Base-by-base conservation (phyloP, 1,140 invertebrate species). In the Tribolium castaneum region DNA sequence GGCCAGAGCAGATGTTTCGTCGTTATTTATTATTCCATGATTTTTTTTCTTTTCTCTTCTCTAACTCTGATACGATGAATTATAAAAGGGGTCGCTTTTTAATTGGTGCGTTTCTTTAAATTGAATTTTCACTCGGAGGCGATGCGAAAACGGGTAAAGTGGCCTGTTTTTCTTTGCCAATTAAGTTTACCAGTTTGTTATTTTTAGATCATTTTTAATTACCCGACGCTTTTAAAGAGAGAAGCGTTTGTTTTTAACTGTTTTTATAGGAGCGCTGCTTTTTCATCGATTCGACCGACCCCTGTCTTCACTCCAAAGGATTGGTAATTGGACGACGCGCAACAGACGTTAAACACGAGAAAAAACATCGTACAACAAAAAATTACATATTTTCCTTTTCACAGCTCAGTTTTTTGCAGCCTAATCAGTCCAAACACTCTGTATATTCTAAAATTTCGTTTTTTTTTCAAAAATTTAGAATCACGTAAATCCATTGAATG, bases 161-260 rank as follows among this genome's bases (percentile, higher is more conserved):
- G 66, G 81, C 77, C 80, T 81, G 78, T 82, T 82, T 82, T 81
- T 82, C 82, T 81, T 81, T 75, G 78, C 82, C 82, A 82, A 82
- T 82, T 82, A 82, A 82, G 80, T 82, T 82, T 81, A 76, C 76
- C 80, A 80, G 80, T 81, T 82, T 82, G 82, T 82, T 82, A 81
- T 81, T 82, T 82, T 81, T 82, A 81, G 82, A 82, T 82, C 79
- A 81, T 81, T 81, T 81, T 82, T 82, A 82, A 82, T 82, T 82
- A 77, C 78, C 80, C 76, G 56, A 35, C 76, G 81, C 79, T 82
- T 82, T 82, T 80, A 78, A 78, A 82, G 78, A 77, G 81, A 78
- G 77, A 74, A 75, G 66, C 76, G 59, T 66, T 66, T 76, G 76
- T 81, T 81, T 81, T 79, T 71, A 78, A 73, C 78, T 73, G 76